Evolutionary conservation across 2,888 invertebrate genomes (phyloP), one percentile per base, ranked within the genome.

Genomic region (Griposia aprilina): DNA sequence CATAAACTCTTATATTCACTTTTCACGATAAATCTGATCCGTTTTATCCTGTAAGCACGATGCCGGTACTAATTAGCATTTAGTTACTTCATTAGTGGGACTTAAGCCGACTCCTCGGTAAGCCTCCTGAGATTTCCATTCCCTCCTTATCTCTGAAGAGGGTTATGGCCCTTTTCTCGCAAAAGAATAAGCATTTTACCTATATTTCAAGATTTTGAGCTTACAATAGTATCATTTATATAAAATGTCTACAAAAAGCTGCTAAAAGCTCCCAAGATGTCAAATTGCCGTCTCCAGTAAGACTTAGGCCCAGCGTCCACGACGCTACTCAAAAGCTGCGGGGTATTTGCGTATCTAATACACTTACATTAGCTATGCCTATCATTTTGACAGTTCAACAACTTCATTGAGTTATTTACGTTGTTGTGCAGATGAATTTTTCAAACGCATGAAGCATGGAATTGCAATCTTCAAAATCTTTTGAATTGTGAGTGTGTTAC

Each of bases 21-120:
- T 74, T 23, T 8, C 15, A 11, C 17, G 1, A 55, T 67, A 76
- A 80, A 77, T 57, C 62, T 15, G 17, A 63, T 26, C 30, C 23
- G 13, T 55, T 48, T 48, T 15, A 74, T 26, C 17, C 50, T 10
- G 10, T 83, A 50, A 50, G 20, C 26, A 5, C 30, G 30, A 52
- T 26, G n/a, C 41, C 45, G 4, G 57, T 17, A 23, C 80, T 70
- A 81, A 84, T 80, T 62, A 81, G 48, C 70, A 57, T 81, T 81
- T 57, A 55, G 84, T 81, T 70, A 80, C 70, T 79, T 84, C 60
- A 84, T 81, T 79, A 79, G 69, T 41, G 60, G 41, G 15, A 20
- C 48, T 59, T 66, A 78, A 66, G 26, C 80, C 41, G 48, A 41
- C 45, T 68, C 67, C 62, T 67, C 20, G 8, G 48, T 62, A 50